Conservation (phyloP, 2,797 vertebrate species). For the Eulemur coronatus region DNA sequence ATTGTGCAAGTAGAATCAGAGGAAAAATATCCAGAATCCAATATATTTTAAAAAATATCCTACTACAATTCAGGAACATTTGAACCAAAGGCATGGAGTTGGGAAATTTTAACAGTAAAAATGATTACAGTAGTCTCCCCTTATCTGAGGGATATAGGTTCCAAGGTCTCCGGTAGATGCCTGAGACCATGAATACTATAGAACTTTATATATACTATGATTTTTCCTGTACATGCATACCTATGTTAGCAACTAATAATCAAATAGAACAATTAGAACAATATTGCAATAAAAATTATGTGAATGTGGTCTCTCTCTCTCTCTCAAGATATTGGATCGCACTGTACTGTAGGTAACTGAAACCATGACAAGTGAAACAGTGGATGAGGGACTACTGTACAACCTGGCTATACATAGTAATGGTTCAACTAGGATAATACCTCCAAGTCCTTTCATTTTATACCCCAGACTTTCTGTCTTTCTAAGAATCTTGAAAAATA, state of each 20-base stretch:
- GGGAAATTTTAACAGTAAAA: neutral
- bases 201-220: neutral
- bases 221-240: neutral
- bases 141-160: neutral
- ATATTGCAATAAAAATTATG: neutral
- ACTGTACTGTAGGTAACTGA: neutral
- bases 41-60: neutral
- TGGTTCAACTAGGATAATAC: neutral
- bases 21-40: neutral
- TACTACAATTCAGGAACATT: neutral
- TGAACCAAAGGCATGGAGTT: neutral
- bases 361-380: neutral
- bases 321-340: neutral
- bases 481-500: slow-evolving; percentile 78
- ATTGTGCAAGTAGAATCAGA: neutral
- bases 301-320: neutral
- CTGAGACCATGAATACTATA: neutral
- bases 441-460: slow-evolving; percentile 37
- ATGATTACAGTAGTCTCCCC: neutral
- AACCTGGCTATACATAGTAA: neutral
- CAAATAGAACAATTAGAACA: neutral
- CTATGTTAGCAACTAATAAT: neutral
- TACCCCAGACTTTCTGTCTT: slow-evolving; percentile 33
- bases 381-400: neutral
- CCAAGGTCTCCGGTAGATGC: neutral